Evolutionary conservation across 2,888 invertebrate genomes (phyloP), one percentile per base, ranked within the genome.

Genomic region (Lampropteryx suffumata): DNA sequence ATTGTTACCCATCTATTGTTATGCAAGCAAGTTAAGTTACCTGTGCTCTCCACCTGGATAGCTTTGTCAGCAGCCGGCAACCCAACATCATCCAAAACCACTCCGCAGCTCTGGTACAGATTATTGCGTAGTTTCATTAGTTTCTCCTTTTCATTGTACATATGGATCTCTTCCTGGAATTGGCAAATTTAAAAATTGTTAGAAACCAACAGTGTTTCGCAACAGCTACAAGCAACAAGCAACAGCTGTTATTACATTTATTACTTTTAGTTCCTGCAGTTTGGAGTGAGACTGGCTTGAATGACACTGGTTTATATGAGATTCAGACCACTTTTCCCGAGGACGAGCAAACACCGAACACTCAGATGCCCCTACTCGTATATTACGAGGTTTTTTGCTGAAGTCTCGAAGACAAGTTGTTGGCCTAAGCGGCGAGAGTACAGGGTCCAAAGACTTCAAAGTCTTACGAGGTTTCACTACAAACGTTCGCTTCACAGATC

Each of bases 131-230:
- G 67, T 36, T 67, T 76, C 60, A 78, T 66, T 3, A 77, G 21
- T 41, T 81, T 84, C 17, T 86, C 80, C 0, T 66, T 78, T 14
- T 84, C 76, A 53, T 79, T 69, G 52, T 79, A 89, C 1, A 73
- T 78, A 59, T 79, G 76, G 29, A 90, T 90, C 73, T 90, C 90
- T 66, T 84, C 82, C 90, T 90, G 71, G n/a, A 73, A 75, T 7
- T 0, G 13, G n/a, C 0, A 30, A 21, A 24, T 10, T 17, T 17
- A 17, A 2, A 17, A 17, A 17, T 17, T 17, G 17, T 17, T 17
- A 17, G 17, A 17, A 17, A 17, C n/a, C n/a, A n/a, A n/a, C n/a
- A n/a, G n/a, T n/a, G n/a, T n/a, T n/a, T n/a, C n/a, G n/a, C n/a
- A n/a, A n/a, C n/a, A n/a, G n/a, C n/a, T n/a, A n/a, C n/a, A 21